A percentile compares a stretch with the other conserved stretches of the same genome.
phyloP scores from a whole-genome alignment of 2,888 invertebrate genomes.

The Troglohyphantes excavatus region DNA sequence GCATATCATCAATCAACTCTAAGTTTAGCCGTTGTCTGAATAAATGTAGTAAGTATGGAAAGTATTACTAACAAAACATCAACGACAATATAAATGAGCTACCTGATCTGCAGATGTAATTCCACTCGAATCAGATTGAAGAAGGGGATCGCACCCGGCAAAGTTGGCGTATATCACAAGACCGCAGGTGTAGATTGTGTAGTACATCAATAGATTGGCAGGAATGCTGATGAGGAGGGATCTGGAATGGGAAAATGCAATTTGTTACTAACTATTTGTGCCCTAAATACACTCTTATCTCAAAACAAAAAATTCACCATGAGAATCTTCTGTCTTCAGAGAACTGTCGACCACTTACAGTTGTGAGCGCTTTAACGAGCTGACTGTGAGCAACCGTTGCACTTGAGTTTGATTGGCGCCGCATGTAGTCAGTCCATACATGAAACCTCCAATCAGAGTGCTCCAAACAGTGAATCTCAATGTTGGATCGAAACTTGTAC shows the following conservation, averaged over 20 bases:
- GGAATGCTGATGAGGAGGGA: conserved; percentile 73
- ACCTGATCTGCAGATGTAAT: conserved; percentile 88
- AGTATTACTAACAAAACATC: no score
- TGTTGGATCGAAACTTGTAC: conserved; percentile 87
- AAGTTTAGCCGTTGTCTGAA: no score
- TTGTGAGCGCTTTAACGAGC: conserved; percentile 78
- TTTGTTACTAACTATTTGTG: no score
- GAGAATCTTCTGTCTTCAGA: no score
- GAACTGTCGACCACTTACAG: no score
- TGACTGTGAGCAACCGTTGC: conserved; percentile 84
- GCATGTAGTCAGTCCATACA: conserved; percentile 89
- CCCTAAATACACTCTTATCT: no score
- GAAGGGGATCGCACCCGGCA: conserved; percentile 90
- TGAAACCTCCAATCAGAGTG: conserved; percentile 90
- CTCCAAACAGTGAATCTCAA: conserved; percentile 92
- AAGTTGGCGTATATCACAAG: conserved; percentile 93
- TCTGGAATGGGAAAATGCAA: conserved; percentile 32
- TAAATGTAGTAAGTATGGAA: no score
- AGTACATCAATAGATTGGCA: conserved; percentile 69
- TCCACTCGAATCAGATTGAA: conserved; percentile 80
- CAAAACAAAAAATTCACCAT: no score
- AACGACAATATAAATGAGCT: no score
- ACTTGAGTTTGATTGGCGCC: conserved; percentile 93
- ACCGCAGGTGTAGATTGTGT: conserved; percentile 84
- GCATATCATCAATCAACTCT: no score